Evolutionary conservation across 2,797 vertebrate genomes (phyloP).

Genomic region (Pagetopsis macropterus): DNA sequence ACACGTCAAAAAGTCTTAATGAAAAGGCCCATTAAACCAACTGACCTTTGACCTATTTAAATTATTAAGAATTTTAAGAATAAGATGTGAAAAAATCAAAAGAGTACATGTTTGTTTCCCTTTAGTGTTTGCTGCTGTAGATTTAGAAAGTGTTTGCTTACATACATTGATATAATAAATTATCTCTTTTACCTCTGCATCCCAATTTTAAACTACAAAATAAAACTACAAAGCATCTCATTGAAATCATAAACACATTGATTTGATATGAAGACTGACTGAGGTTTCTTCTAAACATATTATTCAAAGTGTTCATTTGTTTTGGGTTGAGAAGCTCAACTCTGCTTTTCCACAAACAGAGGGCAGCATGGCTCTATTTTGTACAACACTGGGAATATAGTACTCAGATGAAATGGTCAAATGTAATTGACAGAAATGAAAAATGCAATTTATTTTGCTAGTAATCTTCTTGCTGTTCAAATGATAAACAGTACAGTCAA

Average conservation of each 20-base stretch:
- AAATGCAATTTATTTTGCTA: not conserved
- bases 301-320: not conserved
- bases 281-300: not conserved
- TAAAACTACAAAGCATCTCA: not conserved
- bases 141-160: not conserved
- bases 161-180: not conserved
- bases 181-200: not conserved
- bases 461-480: not conserved
- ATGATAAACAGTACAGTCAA: not conserved
- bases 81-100: not conserved
- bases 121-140: not conserved
- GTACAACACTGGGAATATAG: not conserved
- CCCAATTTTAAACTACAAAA: not conserved
- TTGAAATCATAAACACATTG: slow-evolving; percentile 6
- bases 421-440: slow-evolving; percentile 21
- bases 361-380: slow-evolving; percentile 76
- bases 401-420: slow-evolving; percentile 10
- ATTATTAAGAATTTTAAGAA: not conserved
- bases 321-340: slow-evolving; percentile 2
- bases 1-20: slow-evolving; percentile 3
- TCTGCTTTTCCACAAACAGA: slow-evolving; percentile 64
- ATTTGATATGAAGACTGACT: not conserved
- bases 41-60: not conserved
- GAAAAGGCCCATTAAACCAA: not conserved
- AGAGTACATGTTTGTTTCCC: not conserved